Evolutionary conservation across 1,140 invertebrate species (phyloP).

Genomic region (Temnothorax longispinosus): DNA sequence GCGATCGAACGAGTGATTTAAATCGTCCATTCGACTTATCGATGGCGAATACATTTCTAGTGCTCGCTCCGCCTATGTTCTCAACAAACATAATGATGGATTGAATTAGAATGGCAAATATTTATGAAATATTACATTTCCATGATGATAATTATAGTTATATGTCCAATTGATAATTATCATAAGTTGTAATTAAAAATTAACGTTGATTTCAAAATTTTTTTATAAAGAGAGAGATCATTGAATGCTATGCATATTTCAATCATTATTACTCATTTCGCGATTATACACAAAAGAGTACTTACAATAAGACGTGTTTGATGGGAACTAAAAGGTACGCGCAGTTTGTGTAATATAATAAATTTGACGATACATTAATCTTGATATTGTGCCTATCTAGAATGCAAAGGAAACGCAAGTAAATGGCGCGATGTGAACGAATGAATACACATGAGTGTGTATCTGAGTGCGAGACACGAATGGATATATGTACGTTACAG

Average conservation of each 20-base stretch:
- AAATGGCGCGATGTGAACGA: conserved; percentile 30
- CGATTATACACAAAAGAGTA: neutral
- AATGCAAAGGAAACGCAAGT: conserved; percentile 4
- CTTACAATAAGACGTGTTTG: neutral
- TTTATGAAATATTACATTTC: conserved; percentile 9
- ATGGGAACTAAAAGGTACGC: conserved; percentile 10
- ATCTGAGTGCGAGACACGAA: conserved; percentile 12
- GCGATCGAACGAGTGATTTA: conserved; percentile 33
- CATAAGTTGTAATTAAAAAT: neutral
- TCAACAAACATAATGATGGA: conserved; percentile 24
- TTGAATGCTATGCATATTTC: too few species aligned
- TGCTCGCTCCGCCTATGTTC: neutral
- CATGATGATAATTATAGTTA: neutral
- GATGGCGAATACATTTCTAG: neutral
- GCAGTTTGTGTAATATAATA: neutral
- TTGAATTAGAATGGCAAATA: neutral
- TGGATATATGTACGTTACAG: conserved; percentile 62
- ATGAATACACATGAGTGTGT: conserved; percentile 30
- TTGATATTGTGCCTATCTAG: neutral
- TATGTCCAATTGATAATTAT: neutral
- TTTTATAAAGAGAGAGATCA: neutral
- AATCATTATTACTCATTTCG: neutral
- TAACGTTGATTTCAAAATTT: neutral
- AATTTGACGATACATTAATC: neutral
- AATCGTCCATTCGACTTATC: neutral